These are phyloP conservation scores for Theristicus caerulescens DNA, from an alignment of 2,113 vertebrate genomes.

Conservation along the genomic window DNA sequence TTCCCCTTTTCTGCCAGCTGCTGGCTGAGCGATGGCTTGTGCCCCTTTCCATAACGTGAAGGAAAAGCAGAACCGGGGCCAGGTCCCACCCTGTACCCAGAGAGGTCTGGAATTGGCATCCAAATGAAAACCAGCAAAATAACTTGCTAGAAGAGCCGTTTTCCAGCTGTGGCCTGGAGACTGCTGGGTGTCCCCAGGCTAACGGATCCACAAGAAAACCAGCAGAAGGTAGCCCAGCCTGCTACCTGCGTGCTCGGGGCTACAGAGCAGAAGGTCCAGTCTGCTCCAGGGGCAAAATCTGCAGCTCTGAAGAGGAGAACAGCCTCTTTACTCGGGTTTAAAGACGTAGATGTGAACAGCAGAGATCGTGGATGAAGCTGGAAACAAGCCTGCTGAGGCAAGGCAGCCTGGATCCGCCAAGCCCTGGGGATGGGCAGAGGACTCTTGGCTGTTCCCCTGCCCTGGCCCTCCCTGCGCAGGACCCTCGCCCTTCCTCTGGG, in stretches of 20 bases:
- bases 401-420: not conserved
- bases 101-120: not conserved
- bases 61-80: not conserved
- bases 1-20: not conserved
- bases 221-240: not conserved
- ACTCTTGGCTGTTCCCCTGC: not conserved
- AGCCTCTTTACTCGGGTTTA: not conserved
- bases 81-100: not conserved
- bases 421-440: not conserved
- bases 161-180: not conserved
- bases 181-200: not conserved
- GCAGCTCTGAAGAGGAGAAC: not conserved
- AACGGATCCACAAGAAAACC: not conserved
- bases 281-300: not conserved
- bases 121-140: not conserved
- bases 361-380: accelerated
- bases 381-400: not conserved
- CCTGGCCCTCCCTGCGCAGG: not conserved
- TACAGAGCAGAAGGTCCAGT: not conserved
- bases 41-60: not conserved
- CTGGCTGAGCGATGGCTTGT: not conserved
- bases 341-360: not conserved
- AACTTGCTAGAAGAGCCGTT: not conserved
- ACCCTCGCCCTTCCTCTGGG: not conserved
- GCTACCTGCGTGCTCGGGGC: accelerated